Percentiles rank a stretch among this genome's conserved stretches.
Conservation (phyloP, 92 coral and sea anemone genomes). For the Porites cylindrica region DNA sequence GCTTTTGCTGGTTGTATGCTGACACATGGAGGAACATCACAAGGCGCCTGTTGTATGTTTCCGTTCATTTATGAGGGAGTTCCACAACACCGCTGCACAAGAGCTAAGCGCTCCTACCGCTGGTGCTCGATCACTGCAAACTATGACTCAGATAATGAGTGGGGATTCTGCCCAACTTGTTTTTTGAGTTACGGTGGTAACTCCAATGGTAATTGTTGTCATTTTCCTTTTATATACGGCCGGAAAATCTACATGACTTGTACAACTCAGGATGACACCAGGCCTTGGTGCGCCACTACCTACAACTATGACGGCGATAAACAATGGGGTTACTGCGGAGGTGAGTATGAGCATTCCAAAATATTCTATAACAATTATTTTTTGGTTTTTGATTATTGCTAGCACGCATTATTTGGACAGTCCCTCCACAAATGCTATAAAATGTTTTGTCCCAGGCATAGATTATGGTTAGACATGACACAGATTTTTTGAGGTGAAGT, state of each 20-base stretch:
- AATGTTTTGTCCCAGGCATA: too few relatives aligned
- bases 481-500: too few relatives aligned
- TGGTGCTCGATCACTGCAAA: constrained; percentile 90
- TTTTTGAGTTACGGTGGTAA: constrained; percentile 64
- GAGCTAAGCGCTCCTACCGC: constrained; percentile 82
- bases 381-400: too few relatives aligned
- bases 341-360: constrained; percentile 10
- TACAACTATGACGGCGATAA: constrained; percentile 73
- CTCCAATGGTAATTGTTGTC: constrained; percentile 88
- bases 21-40: constrained; percentile 93
- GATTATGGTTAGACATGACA: too few relatives aligned
- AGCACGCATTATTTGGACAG: too few relatives aligned
- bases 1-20: constrained; percentile 80
- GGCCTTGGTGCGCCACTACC: constrained; percentile 82
- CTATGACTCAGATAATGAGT: constrained; percentile 89
- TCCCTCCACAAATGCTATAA: too few relatives aligned
- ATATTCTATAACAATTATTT: neutral
- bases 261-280: constrained; percentile 60
- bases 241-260: constrained; percentile 84
- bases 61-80: constrained; percentile 84
- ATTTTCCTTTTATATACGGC: constrained; percentile 82
- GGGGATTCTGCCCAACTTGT: constrained; percentile 90
- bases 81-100: constrained; percentile 84
- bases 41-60: constrained; percentile 89
- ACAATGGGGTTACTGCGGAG: constrained; percentile 84